Base-by-base conservation (phyloP, 2,888 invertebrate species). In the Chalcis sispes region DNA sequence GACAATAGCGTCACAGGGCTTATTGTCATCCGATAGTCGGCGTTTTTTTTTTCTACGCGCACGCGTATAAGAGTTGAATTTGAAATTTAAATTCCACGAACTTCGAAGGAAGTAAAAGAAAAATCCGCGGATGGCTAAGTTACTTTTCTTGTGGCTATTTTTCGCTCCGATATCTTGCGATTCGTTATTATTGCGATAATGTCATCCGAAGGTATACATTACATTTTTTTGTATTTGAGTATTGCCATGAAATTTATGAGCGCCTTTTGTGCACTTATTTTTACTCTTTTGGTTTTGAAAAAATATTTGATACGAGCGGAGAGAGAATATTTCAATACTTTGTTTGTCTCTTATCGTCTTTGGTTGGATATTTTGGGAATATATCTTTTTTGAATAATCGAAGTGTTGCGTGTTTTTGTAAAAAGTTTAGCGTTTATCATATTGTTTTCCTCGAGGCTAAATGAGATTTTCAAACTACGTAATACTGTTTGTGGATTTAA, bases 21-120 rank as follows among this genome's bases (percentile, higher is more conserved):
- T 58, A 46, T 67, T 67, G 48, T 64, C 48, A 48, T 42, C 15
- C 42, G 42, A 7, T n/a, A n/a, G n/a, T 20, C n/a, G 20, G 18
- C 29, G 4, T 20, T 58, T 59, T 13, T 36, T 15, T 42, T 20
- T 32, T 27, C 46, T 29, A 25, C n/a, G 25, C 20, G 1, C 32
- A 8, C 52, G 3, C 36, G 54, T 15, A 25, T 1, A 29, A n/a
- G n/a, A n/a, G n/a, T n/a, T n/a, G n/a, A 23, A 71, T 72, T 56
- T 72, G 42, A 40, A 72, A 56, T 64, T 64, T 42, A 72, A 64
- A 72, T 72, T 27, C 52, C 13, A 1, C 50, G 20, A 8, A 42
- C 15, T n/a, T 50, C 42, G 56, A n/a, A n/a, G n/a, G n/a, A n/a
- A n/a, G n/a, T n/a, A n/a, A n/a, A n/a, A n/a, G n/a, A n/a, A n/a